These are phyloP conservation scores for Ctenoplectra terminalis DNA, from an alignment of 1,140 invertebrate species.

Conservation along the genomic window DNA sequence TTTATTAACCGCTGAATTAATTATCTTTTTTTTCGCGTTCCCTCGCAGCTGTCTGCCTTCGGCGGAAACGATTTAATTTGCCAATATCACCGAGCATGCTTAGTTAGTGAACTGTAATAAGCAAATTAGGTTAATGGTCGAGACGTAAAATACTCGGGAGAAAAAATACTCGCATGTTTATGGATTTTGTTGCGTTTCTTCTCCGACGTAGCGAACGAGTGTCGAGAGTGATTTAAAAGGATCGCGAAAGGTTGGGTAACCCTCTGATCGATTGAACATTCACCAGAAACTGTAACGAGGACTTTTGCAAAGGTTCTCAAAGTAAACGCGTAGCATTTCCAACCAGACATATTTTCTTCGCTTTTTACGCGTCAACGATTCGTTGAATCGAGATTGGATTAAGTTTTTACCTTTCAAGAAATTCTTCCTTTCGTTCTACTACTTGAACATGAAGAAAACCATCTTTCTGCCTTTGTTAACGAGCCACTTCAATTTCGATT, in stretches of 20 bases:
- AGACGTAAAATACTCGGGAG: too few relatives aligned
- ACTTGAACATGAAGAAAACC: background rate
- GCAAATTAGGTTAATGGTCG: background rate
- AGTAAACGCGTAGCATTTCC: background rate
- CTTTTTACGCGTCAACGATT: background rate
- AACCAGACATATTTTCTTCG: background rate
- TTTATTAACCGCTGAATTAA: background rate
- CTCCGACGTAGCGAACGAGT: background rate
- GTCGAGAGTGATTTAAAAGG: background rate
- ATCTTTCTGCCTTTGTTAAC: background rate
- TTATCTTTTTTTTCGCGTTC: background rate
- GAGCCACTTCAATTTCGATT: conserved; percentile 3
- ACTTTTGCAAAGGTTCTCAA: conserved; percentile 4
- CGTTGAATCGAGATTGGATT: background rate
- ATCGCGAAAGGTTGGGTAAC: background rate
- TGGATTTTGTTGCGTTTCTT: background rate
- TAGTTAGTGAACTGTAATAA: background rate
- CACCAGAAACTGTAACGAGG: conserved; percentile 57
- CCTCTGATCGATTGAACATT: conserved; percentile 24
- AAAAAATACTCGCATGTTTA: too few relatives aligned
- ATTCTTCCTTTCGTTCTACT: background rate
- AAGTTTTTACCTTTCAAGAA: background rate
- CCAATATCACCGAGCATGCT: background rate
- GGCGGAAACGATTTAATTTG: background rate
- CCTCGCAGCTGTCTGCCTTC: background rate